A percentile compares a stretch with the other conserved stretches of the same genome.
These are phyloP conservation scores for Eristalis tenax DNA, from an alignment of 2,888 invertebrate species.

Conservation along the genomic window DNA sequence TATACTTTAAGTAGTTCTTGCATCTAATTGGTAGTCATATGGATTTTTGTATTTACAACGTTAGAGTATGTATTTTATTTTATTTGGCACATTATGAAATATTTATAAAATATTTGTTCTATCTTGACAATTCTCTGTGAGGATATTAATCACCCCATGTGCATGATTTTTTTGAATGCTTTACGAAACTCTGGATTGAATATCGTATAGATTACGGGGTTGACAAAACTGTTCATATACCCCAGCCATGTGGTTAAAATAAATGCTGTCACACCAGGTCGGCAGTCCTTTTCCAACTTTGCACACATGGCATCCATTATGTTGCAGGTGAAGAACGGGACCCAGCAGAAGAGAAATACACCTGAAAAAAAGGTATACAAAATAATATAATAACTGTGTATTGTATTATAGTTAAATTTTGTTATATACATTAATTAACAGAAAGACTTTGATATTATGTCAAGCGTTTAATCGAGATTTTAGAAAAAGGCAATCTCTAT, in stretches of 20 bases:
- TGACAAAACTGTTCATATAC: slow-evolving; percentile 97
- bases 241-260: slow-evolving; percentile 98
- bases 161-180: slow-evolving; percentile 97
- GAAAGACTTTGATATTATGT: no score
- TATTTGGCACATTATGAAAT: slow-evolving; percentile 57
- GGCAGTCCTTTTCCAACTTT: slow-evolving; percentile 89
- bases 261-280: slow-evolving; percentile 93
- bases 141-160: slow-evolving; percentile 83
- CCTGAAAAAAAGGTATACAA: slow-evolving; percentile 84
- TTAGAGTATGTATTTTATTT: background rate
- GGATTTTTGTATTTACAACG: slow-evolving; percentile 11
- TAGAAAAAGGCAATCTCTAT: no score
- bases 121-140: slow-evolving; percentile 20
- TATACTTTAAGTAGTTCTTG: background rate
- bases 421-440: no score
- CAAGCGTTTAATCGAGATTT: no score
- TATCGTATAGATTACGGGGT: slow-evolving; percentile 96
- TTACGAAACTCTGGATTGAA: slow-evolving; percentile 99
- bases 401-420: no score
- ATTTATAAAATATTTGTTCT: slow-evolving; percentile 65
- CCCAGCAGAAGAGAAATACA: slow-evolving; percentile 99
- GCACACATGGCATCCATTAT: slow-evolving; percentile 98
- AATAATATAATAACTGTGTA: no score
- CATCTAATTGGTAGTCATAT: background rate
- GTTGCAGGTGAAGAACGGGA: slow-evolving; percentile 99